Conservation (phyloP, 2,797 vertebrate genomes). For the Neosalanx taihuensis region DNA sequence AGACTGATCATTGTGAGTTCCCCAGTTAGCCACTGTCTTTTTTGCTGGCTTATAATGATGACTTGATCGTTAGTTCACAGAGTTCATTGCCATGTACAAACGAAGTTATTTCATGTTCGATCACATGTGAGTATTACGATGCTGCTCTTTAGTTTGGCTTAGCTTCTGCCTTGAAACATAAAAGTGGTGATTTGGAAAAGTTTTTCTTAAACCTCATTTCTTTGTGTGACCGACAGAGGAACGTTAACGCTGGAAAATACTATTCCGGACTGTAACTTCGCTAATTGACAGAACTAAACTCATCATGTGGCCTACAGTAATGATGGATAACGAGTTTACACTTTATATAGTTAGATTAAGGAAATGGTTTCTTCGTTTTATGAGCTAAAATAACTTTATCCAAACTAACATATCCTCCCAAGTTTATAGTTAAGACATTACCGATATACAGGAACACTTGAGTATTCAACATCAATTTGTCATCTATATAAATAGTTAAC, state of each 20-base stretch:
- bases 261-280: neutral
- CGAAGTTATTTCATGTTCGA: neutral
- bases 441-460: neutral
- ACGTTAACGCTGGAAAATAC: neutral
- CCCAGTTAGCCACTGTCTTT: neutral
- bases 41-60: neutral
- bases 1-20: slow-evolving; percentile 63
- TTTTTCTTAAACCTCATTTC: neutral
- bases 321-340: too few relatives aligned
- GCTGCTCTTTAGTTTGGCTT: neutral
- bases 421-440: too few relatives aligned
- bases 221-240: neutral
- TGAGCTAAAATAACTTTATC: neutral
- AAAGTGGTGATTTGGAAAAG: neutral
- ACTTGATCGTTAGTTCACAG: neutral
- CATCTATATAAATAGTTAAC: neutral
- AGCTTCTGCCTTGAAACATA: neutral
- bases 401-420: too few relatives aligned
- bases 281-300: too few relatives aligned
- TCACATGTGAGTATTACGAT: neutral
- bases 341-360: neutral
- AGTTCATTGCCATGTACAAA: neutral
- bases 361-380: neutral
- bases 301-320: too few relatives aligned
- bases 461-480: neutral